Percentiles rank a stretch among this genome's conserved stretches.
Evolutionary conservation across 2,888 invertebrate genomes (phyloP).

Genomic region (Dorcus parallelipipedus): DNA sequence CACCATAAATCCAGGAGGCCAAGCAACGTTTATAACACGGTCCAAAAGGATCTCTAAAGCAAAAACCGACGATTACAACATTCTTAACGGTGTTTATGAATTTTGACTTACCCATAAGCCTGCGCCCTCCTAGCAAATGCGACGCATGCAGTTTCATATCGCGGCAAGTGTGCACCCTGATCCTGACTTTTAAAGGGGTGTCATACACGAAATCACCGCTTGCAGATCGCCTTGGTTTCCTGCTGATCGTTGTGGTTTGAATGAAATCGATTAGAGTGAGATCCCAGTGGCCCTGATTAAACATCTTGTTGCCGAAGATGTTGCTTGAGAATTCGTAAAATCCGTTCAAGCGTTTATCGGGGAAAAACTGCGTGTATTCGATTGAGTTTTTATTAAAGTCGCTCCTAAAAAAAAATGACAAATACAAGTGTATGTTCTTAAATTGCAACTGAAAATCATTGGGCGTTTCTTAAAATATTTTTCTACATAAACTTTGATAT

Average conservation of each 20-base stretch:
- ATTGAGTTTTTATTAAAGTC: conserved; percentile 63
- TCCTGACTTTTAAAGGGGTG: conserved; percentile 58
- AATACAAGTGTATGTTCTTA: too few relatives aligned
- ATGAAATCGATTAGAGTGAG: conserved; percentile 65
- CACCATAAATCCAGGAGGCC: conserved; percentile 77
- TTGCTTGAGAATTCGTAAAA: conserved; percentile 63
- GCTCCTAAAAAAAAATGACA: conserved; percentile 53
- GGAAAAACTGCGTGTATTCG: conserved; percentile 78
- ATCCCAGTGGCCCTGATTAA: conserved; percentile 71
- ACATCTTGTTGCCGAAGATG: conserved; percentile 59
- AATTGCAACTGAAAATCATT: too few relatives aligned
- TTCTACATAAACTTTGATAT: too few relatives aligned
- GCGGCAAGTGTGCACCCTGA: conserved; percentile 71
- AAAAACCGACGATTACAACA: conserved; percentile 6
- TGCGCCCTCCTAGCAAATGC: conserved; percentile 66
- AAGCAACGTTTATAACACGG: conserved; percentile 73
- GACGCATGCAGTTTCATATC: conserved; percentile 75
- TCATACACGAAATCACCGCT: conserved; percentile 32
- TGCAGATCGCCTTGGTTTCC: conserved; percentile 49
- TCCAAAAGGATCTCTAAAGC: conserved; percentile 65
- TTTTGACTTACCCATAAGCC: conserved; percentile 56
- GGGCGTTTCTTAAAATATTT: too few relatives aligned
- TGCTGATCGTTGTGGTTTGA: conserved; percentile 64
- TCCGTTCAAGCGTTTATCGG: conserved; percentile 72
- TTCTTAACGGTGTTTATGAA: neutral